Evolutionary conservation across 2,797 vertebrate species (phyloP).

Genomic region (Coreius guichenoti): DNA sequence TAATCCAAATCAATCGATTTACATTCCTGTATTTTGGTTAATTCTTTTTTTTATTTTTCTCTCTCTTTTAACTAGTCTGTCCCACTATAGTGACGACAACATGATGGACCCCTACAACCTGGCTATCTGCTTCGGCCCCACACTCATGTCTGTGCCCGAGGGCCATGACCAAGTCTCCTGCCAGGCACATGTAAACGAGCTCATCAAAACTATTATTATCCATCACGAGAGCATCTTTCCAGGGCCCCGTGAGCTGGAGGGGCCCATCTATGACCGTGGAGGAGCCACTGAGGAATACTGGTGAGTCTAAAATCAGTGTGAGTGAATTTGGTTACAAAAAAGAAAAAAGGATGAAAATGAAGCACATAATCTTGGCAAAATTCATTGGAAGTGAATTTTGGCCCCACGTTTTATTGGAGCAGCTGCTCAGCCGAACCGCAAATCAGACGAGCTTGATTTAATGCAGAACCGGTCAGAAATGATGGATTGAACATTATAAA

Average conservation of each 20-base stretch:
- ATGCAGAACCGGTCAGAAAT: constrained; percentile 1
- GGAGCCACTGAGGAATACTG: constrained; percentile 91
- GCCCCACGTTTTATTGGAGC: neutral
- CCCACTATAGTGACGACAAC: constrained; percentile 99
- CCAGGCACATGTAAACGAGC: constrained; percentile 97
- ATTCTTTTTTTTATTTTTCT: neutral
- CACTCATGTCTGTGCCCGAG: constrained; percentile 96
- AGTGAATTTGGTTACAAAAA: neutral
- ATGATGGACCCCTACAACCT: constrained; percentile 99
- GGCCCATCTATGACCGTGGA: constrained; percentile 87
- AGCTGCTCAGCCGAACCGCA: constrained; percentile 33
- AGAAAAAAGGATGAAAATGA: neutral
- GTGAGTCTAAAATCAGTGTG: constrained; percentile 71
- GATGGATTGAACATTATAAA: constrained; percentile 8
- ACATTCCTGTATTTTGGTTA: neutral
- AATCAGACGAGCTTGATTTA: constrained; percentile 16
- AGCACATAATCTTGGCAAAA: constrained; percentile 3
- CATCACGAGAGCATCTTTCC: constrained; percentile 95
- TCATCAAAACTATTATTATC: constrained; percentile 99
- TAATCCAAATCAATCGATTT: neutral
- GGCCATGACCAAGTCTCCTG: constrained; percentile 95
- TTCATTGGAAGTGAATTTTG: neutral
- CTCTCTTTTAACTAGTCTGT: constrained; percentile 79
- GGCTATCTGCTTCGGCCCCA: constrained; percentile 98
- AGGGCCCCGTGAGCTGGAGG: constrained; percentile 86